A percentile compares a stretch with the other conserved stretches of the same genome.
Conservation (phyloP, 92 coral and sea anemone genomes). For the Siderastrea radians region DNA sequence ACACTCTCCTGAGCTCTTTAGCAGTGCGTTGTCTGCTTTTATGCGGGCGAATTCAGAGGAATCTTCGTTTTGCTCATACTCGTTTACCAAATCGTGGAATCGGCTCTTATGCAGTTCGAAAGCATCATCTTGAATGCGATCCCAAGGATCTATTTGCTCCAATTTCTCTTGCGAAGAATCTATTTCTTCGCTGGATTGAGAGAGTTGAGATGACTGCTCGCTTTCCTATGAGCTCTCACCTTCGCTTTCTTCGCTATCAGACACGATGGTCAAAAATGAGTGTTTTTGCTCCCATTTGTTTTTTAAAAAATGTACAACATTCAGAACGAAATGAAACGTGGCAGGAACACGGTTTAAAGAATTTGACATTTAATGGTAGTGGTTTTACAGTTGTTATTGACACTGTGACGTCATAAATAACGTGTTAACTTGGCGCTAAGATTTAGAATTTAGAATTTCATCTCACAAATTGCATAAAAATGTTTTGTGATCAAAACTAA, state of each 20-base stretch:
- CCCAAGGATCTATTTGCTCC: no score
- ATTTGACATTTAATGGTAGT: neutral
- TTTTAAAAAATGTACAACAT: neutral
- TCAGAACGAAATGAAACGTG: neutral
- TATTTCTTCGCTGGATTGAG: no score
- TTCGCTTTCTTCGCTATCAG: neutral
- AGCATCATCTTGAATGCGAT: no score
- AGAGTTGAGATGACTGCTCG: no score
- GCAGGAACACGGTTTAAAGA: neutral
- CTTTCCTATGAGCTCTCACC: no score
- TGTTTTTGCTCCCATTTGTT: neutral
- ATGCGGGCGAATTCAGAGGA: no score
- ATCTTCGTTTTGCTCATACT: no score
- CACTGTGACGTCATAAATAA: slow-evolving; percentile 4
- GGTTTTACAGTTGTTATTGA: neutral
- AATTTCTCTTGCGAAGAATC: no score
- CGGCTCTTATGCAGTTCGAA: no score
- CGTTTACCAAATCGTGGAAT: no score
- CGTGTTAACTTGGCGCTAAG: neutral
- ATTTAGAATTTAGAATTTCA: neutral
- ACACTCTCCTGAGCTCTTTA: no score
- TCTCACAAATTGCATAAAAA: neutral
- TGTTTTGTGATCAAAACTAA: neutral
- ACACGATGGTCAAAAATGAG: neutral
- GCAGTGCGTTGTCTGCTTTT: no score